Evolutionary conservation across 2,113 vertebrate genomes (phyloP).

Genomic region (Thermophis baileyi): DNA sequence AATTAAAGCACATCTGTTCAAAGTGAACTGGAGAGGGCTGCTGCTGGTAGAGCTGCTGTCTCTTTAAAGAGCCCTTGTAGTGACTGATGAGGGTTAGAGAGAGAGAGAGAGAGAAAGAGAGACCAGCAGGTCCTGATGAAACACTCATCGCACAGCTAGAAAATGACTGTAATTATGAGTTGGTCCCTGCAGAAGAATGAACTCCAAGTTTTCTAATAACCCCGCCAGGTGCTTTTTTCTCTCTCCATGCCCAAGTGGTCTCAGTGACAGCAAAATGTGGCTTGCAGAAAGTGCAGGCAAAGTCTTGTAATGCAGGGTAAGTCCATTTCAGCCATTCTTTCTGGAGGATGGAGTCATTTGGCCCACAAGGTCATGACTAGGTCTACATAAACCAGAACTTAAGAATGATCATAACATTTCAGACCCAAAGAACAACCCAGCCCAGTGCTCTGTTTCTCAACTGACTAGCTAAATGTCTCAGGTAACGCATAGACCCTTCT

Average conservation of each 20-base stretch:
- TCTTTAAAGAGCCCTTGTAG: slow-evolving; percentile 63
- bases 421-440: neutral
- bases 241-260: slow-evolving; percentile 1
- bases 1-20: slow-evolving; percentile 64
- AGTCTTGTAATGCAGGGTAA: neutral
- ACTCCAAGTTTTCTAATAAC: slow-evolving; percentile 68
- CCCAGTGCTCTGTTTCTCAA: neutral
- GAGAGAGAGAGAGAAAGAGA: slow-evolving; percentile 28
- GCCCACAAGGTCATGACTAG: neutral
- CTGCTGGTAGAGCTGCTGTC: slow-evolving; percentile 32
- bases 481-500: too few species aligned
- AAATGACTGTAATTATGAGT: slow-evolving; percentile 70
- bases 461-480: neutral
- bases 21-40: slow-evolving; percentile 39
- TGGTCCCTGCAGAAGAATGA: slow-evolving; percentile 64
- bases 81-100: slow-evolving; percentile 59
- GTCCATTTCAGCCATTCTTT: neutral
- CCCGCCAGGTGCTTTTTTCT: slow-evolving; percentile 62
- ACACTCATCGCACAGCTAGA: slow-evolving; percentile 63
- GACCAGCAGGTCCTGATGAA: slow-evolving; percentile 62
- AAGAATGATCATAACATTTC: neutral
- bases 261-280: slow-evolving; percentile 4
- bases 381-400: neutral
- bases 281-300: neutral
- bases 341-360: neutral